These are phyloP conservation scores for Oxygymnocypris stewartii DNA, from an alignment of 2,113 vertebrate genomes.

Conservation along the genomic window DNA sequence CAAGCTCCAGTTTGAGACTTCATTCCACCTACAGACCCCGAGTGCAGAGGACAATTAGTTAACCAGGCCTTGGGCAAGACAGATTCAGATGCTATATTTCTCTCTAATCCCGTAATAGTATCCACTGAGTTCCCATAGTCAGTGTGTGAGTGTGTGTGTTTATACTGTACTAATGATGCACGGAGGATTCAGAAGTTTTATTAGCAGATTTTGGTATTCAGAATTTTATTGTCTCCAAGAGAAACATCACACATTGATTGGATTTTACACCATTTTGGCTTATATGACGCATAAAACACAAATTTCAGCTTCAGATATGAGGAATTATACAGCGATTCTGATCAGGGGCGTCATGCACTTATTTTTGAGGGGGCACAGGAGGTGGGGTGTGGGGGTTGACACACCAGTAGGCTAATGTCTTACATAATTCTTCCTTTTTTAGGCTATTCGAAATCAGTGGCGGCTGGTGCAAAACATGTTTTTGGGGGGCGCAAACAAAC, in stretches of 20 bases:
- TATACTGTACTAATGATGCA: constrained; percentile 16
- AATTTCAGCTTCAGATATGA: not conserved
- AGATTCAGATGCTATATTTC: constrained; percentile 32
- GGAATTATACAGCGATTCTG: not conserved
- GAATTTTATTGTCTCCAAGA: not conserved
- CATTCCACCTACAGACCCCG: constrained; percentile 29
- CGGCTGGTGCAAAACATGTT: too few relatives aligned
- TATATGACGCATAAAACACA: not conserved
- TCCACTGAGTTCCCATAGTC: not conserved
- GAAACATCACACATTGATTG: constrained; percentile 5
- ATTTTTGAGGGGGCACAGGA: too few relatives aligned
- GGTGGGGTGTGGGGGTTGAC: too few relatives aligned
- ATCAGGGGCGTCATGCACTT: too few relatives aligned
- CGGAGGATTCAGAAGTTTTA: constrained; percentile 6
- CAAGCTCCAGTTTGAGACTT: constrained; percentile 33
- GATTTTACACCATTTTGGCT: not conserved
- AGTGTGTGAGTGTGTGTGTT: not conserved
- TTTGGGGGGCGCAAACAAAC: too few relatives aligned
- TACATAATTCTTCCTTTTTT: too few relatives aligned
- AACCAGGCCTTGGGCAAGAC: constrained; percentile 35
- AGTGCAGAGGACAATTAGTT: constrained; percentile 38
- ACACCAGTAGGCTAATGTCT: too few relatives aligned
- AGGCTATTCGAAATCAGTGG: too few relatives aligned
- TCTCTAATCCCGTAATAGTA: constrained; percentile 22
- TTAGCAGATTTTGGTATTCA: not conserved